Evolutionary conservation across 2,888 invertebrate genomes (phyloP).

Genomic region (Spilosoma lubricipeda): DNA sequence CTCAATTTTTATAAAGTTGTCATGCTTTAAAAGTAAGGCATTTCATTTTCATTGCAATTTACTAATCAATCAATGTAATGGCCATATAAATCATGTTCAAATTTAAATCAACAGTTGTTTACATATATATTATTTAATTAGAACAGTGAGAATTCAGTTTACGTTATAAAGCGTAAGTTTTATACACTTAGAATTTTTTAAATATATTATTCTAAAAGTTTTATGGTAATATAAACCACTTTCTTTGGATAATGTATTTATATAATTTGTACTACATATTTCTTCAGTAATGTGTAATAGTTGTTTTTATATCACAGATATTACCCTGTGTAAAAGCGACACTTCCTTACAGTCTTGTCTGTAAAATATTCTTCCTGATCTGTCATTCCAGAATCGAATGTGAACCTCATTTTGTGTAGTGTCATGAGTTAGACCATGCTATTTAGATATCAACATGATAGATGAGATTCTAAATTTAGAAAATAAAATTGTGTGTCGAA

Average conservation of each 20-base stretch:
- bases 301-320: conserved; percentile 16
- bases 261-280: conserved; percentile 17
- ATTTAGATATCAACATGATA: conserved; percentile 18
- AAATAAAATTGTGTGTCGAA: conserved; percentile 11
- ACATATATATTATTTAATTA: conserved; percentile 11
- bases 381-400: conserved; percentile 62
- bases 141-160: conserved; percentile 1
- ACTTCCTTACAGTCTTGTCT: conserved; percentile 70
- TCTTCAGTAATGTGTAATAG: conserved; percentile 17
- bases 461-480: conserved; percentile 21
- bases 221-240: conserved; percentile 6
- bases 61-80: conserved; percentile 10
- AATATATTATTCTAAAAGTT: conserved; percentile 8
- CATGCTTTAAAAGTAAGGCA: conserved; percentile 55
- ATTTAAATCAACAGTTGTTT: conserved; percentile 12
- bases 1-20: conserved; percentile 52
- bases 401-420: conserved; percentile 76
- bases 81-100: conserved; percentile 9
- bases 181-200: conserved; percentile 3
- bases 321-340: conserved; percentile 28
- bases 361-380: conserved; percentile 73
- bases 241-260: neutral
- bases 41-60: conserved; percentile 53
- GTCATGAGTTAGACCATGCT: conserved; percentile 32
- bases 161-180: conserved; percentile 16